phyloP scores from a whole-genome alignment of 2,888 invertebrate species.

The Plemyria rubiginata region DNA sequence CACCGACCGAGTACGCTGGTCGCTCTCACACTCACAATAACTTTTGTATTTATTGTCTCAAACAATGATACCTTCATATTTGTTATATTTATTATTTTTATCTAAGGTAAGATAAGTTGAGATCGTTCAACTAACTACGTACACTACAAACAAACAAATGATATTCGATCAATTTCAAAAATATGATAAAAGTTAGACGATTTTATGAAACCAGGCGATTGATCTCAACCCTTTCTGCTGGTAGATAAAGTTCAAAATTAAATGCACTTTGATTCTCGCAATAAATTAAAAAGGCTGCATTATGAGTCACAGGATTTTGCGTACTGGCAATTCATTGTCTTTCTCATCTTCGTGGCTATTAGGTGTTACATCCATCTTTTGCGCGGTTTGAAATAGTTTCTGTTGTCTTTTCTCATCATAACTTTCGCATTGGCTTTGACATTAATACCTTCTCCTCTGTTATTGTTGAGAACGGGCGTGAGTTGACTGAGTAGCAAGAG shows the following conservation, averaged over 20 bases:
- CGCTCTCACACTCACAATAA: background rate
- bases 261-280: background rate
- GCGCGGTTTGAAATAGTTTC: background rate
- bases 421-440: constrained; percentile 26
- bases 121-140: no score
- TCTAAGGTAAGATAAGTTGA: no score
- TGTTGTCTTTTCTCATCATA: constrained; percentile 6
- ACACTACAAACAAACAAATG: background rate
- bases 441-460: background rate
- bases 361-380: background rate
- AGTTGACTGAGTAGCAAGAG: constrained; percentile 1
- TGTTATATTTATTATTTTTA: background rate
- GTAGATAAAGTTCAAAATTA: background rate
- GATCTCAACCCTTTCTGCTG: background rate
- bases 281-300: background rate
- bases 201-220: background rate
- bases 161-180: background rate
- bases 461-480: background rate
- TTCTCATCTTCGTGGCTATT: background rate
- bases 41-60: background rate
- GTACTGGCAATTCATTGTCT: background rate
- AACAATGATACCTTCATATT: no score
- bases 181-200: background rate
- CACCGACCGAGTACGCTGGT: constrained; percentile 3
- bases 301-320: background rate